Conservation (phyloP, 2,797 vertebrate genomes). For the Petrocephalus schoutedeni region DNA sequence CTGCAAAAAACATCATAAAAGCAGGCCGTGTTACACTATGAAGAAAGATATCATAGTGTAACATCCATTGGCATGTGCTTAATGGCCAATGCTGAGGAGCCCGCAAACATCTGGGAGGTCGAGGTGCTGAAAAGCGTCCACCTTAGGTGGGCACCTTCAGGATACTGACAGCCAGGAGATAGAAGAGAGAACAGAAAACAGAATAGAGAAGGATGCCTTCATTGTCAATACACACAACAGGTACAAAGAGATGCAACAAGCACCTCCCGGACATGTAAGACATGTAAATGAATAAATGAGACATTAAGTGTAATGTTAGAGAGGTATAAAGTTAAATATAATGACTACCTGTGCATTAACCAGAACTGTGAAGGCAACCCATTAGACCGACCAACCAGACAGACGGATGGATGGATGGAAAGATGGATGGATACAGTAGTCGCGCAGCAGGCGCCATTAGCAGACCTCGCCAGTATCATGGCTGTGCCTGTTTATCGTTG, state of each 20-base stretch:
- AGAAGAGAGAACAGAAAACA: background rate
- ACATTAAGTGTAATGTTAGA: background rate
- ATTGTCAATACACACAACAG: background rate
- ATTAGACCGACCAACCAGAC: background rate
- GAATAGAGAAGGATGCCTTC: no score
- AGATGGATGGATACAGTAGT: background rate
- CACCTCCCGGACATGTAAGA: background rate
- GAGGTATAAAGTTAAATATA: background rate
- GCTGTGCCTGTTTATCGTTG: background rate
- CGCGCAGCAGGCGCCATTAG: background rate
- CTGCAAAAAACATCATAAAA: background rate
- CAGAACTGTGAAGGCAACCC: background rate
- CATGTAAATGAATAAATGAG: background rate
- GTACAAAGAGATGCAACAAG: background rate
- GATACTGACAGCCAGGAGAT: no score
- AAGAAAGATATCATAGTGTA: background rate
- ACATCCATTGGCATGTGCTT: background rate
- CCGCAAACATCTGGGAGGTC: background rate
- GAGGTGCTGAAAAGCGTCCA: background rate
- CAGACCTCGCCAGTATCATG: background rate
- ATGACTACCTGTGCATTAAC: background rate
- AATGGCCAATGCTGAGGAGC: background rate
- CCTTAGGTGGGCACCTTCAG: background rate
- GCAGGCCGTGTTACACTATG: background rate
- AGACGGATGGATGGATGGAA: background rate